Percentiles rank a stretch among this genome's conserved stretches.
Evolutionary conservation across 1,140 invertebrate species (phyloP).

Genomic region (Polypedilum pembai): DNA sequence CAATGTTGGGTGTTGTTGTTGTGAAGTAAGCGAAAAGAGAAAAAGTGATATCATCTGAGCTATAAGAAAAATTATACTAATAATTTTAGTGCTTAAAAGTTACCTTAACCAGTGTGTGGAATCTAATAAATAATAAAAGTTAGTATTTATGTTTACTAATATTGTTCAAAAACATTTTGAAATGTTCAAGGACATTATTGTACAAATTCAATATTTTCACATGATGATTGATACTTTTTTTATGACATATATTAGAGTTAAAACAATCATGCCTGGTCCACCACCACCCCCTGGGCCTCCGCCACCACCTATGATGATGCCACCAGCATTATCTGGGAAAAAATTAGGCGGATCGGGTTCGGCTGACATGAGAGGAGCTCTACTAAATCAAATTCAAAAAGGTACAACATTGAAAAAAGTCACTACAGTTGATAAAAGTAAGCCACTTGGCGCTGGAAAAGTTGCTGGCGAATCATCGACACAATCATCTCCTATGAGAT

Average conservation of each 20-base stretch:
- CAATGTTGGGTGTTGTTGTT: too few relatives aligned
- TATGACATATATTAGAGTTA: neutral
- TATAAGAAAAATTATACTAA: too few relatives aligned
- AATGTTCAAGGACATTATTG: too few relatives aligned
- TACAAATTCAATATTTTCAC: too few relatives aligned
- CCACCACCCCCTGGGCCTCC: neutral
- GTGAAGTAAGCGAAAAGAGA: too few relatives aligned
- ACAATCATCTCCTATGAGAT: neutral
- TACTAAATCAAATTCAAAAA: conserved; percentile 74
- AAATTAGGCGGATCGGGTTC: conserved; percentile 41
- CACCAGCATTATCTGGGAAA: neutral
- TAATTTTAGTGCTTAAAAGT: too few relatives aligned
- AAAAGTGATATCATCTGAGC: too few relatives aligned
- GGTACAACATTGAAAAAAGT: conserved; percentile 78
- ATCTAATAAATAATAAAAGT: too few relatives aligned
- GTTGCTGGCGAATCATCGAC: conserved; percentile 34
- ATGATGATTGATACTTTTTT: too few relatives aligned
- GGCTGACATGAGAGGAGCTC: conserved; percentile 54
- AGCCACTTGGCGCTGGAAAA: conserved; percentile 62
- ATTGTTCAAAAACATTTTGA: too few relatives aligned
- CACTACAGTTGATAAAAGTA: conserved; percentile 81
- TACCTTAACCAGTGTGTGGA: too few relatives aligned
- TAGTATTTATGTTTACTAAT: too few relatives aligned
- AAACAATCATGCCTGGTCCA: neutral
- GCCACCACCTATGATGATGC: neutral